Base-by-base conservation (phyloP, 2,888 invertebrate species). In the Phlogophora meticulosa region DNA sequence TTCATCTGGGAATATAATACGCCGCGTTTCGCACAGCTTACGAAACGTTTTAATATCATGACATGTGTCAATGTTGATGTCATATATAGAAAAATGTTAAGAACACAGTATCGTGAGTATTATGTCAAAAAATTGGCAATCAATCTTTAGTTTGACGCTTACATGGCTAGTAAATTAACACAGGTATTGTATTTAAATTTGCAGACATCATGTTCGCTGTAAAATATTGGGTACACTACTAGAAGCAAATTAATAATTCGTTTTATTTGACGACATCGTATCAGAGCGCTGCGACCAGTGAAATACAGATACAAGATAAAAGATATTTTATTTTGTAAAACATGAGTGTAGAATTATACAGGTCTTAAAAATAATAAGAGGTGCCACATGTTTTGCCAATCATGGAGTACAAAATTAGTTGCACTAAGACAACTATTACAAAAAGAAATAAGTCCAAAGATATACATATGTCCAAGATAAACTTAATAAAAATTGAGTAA, bases 21-120 rank as follows among this genome's bases (percentile, higher is more conserved):
- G 45, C n/a, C 22, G 24, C 17, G 17, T 36, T 43, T 57, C 43
- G 17, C 36, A 24, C 9, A 5, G 36, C 28, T 77, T 77, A 46
- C 52, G 40, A 64, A 72, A 74, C 53, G 1, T 20, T 46, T 42
- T 43, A 11, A 49, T 48, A 60, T 56, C 28, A 34, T 56, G 51
- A 63, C 20, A 34, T 48, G 51, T 68, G 34, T 48, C 51, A 53
- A 17, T 22, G 20, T 42, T 51, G 24, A 22, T 46, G 57, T 52
- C 32, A 46, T 15, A 10, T 38, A 73, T 66, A 38, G 43, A 52
- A 46, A 61, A 46, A 69, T 57, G 32, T 22, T 15, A 56, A 32
- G 49, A 40, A 55, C 38, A 53, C 45, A 46, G 17, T 57, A 32
- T 36, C 10, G 10, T 57, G 17, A 20, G 5, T 24, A 17, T 24